phyloP scores from a whole-genome alignment of 2,797 vertebrate species.

The Geotrypetes seraphini region DNA sequence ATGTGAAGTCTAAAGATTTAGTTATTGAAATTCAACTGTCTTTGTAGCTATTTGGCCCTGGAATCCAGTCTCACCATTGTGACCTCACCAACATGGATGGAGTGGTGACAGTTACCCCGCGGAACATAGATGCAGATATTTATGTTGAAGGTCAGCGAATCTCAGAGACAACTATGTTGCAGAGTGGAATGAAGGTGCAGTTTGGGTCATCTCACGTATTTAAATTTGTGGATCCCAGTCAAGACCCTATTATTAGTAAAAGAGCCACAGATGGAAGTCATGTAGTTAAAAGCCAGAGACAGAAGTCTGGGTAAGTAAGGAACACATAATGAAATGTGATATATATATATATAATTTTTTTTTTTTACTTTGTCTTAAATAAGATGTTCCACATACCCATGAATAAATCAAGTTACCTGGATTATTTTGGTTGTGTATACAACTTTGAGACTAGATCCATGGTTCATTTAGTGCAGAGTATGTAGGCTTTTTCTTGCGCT shows the following conservation, averaged over 20 bases:
- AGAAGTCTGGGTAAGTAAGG: conserved; percentile 59
- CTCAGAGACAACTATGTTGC: conserved; percentile 82
- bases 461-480: too few relatives aligned
- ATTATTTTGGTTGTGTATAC: too few relatives aligned
- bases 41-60: conserved; percentile 79
- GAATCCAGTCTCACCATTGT: conserved; percentile 90
- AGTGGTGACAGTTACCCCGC: conserved; percentile 85
- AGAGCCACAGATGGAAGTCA: conserved; percentile 60
- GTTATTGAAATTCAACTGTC: neutral
- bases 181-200: conserved; percentile 85
- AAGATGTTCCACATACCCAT: too few relatives aligned
- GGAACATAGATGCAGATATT: conserved; percentile 81
- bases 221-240: conserved; percentile 93
- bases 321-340: too few relatives aligned
- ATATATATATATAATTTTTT: too few relatives aligned
- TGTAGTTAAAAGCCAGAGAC: conserved; percentile 63
- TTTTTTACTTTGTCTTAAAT: too few relatives aligned
- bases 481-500: too few relatives aligned
- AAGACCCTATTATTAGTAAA: conserved; percentile 73
- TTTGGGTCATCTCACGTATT: conserved; percentile 87
- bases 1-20: too few relatives aligned
- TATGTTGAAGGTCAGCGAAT: conserved; percentile 85
- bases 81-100: conserved; percentile 92
- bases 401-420: too few relatives aligned
- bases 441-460: too few relatives aligned